A percentile compares a stretch with the other conserved stretches of the same genome.
Evolutionary conservation across 2,113 vertebrate species (phyloP).

Genomic region (Podarcis cretensis): DNA sequence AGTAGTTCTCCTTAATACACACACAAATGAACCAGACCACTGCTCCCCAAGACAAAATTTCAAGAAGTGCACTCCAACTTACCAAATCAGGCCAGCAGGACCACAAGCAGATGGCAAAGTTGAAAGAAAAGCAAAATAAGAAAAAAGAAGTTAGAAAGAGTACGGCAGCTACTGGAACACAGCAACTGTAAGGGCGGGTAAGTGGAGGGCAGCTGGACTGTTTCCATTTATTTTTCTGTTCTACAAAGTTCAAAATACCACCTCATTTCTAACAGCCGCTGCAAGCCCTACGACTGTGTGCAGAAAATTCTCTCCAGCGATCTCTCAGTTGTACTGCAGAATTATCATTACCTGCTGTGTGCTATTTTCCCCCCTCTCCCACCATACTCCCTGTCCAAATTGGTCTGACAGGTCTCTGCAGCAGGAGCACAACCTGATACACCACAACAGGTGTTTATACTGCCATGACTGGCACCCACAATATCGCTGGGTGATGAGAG

Average conservation of each 20-base stretch:
- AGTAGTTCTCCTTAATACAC: neutral
- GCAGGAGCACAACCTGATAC: neutral
- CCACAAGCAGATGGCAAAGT: neutral
- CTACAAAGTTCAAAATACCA: neutral
- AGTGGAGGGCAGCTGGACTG: too few species aligned
- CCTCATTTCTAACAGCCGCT: too few species aligned
- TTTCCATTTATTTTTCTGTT: neutral
- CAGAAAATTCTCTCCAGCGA: neutral
- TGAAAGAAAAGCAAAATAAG: slow-evolving; percentile 3
- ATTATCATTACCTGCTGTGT: neutral
- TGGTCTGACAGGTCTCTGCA: neutral
- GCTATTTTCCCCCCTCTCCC: neutral
- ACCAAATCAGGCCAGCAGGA: neutral
- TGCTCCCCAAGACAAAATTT: neutral
- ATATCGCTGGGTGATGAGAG: neutral
- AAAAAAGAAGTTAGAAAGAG: slow-evolving; percentile 8
- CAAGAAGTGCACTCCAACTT: neutral
- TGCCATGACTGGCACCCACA: too few species aligned
- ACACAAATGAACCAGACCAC: neutral
- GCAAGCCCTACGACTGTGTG: too few species aligned
- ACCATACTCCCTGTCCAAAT: neutral
- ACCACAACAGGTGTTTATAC: neutral
- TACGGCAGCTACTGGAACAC: neutral
- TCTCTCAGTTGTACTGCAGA: neutral
- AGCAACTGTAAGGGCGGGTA: neutral